A percentile compares a stretch with the other conserved stretches of the same genome.
These are phyloP conservation scores for Vultur gryphus DNA, from an alignment of 2,797 vertebrate species.

Conservation along the genomic window DNA sequence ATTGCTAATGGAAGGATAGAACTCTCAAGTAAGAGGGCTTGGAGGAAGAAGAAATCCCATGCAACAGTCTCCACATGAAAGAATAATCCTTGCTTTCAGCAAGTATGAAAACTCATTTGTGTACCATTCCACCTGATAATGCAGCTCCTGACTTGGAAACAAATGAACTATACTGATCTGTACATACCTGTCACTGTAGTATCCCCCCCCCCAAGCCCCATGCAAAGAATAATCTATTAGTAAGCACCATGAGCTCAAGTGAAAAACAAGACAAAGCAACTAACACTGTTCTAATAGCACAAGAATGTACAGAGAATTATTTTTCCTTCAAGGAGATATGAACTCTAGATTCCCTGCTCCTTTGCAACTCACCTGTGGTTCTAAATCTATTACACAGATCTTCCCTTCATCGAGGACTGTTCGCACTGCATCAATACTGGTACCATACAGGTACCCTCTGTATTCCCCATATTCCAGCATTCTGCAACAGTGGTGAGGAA, in stretches of 20 bases:
- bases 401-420: conserved; percentile 83
- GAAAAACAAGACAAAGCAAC: not conserved
- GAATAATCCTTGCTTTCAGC: not conserved
- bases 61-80: not conserved
- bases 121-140: not conserved
- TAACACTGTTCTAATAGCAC: not conserved
- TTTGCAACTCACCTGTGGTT: conserved; percentile 81
- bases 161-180: not conserved
- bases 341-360: not conserved
- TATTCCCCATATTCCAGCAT: conserved; percentile 92
- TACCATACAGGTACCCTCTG: conserved; percentile 90
- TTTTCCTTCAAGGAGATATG: not conserved
- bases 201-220: not conserved
- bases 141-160: not conserved
- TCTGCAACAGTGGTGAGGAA: conserved; percentile 64
- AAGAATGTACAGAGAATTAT: not conserved
- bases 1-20: not conserved
- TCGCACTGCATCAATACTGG: conserved; percentile 83
- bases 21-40: not conserved
- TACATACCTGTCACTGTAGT: not conserved
- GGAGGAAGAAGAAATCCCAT: not conserved
- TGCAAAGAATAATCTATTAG: not conserved
- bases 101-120: not conserved
- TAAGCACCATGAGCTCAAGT: not conserved
- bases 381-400: conserved; percentile 90